Base-by-base conservation (phyloP, 1,140 invertebrate genomes). In the Scaptomyza graminum region DNA sequence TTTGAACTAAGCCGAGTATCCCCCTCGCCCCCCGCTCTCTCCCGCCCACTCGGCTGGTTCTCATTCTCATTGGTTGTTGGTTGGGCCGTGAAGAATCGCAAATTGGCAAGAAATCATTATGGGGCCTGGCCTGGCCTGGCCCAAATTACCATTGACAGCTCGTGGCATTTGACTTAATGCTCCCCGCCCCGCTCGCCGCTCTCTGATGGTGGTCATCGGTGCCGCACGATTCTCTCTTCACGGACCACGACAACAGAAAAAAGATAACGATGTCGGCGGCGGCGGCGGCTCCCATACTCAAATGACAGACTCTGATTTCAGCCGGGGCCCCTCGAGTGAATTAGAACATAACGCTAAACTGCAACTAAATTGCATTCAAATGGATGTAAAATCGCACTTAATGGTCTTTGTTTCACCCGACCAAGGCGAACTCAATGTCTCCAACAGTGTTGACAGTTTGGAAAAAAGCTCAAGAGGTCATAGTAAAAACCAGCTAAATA, bases 271-370 rank as follows among this genome's bases (percentile, higher is more conserved):
- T 51, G 9, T 22, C 18, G 18, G n/a, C n/a, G n/a, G 25, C 25
- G 25, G 25, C 25, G 25, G 41, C 1, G 39, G 59, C 54, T 51
- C 9, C 12, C 37, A 50, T 41, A 22, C 47, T 56, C 43, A 64
- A 68, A 73, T 43, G 56, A 50, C 63, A 56, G 60, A 62, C 59
- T 75, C 72, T 60, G 61, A 61, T 72, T 77, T 9, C 67, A 76
- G 63, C 15, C 39, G 18, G 16, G 59, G 37, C 37, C 37, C 68
- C 60, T 43, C 39, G 44, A 59, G 79, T 46, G 76, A 83, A 83
- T 76, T 83, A 83, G 80, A 83, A 83, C 80, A 83, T 84, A 83
- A 83, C 80, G 80, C 73, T 79, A 83, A 83, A 74, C 80, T 84
- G 76, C 60, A 74, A 50, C 80, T 84, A 84, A 83, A 83, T 83